Evolutionary conservation across 1,140 invertebrate genomes (phyloP).

Genomic region (Phenacoccus solenopsis): DNA sequence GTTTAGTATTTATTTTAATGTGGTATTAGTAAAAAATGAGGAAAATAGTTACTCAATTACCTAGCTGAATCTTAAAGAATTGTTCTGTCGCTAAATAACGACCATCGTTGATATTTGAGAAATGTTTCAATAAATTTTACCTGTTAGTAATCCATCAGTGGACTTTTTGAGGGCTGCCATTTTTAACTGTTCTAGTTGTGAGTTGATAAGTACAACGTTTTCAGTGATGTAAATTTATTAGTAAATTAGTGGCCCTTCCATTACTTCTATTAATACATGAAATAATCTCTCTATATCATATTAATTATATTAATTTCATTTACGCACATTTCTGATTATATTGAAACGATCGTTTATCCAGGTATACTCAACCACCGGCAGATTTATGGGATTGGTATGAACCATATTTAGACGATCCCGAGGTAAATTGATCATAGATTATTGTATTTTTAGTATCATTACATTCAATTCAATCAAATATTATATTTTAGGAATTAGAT

Average conservation of each 20-base stretch:
- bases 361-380: conserved; percentile 90
- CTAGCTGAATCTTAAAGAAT: not conserved
- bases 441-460: conserved; percentile 4
- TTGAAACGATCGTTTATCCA: conserved; percentile 33
- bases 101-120: not conserved
- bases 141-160: not conserved
- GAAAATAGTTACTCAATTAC: not conserved
- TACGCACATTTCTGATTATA: not conserved
- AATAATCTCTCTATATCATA: no score
- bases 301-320: no score
- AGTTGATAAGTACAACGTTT: not conserved
- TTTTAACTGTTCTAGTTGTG: not conserved
- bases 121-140: not conserved
- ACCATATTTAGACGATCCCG: conserved; percentile 88
- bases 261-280: no score
- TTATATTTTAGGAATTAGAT: conserved; percentile 62
- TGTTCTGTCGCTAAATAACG: not conserved
- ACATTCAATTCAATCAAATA: not conserved
- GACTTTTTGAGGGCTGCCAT: not conserved
- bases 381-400: conserved; percentile 96
- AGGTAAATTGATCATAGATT: conserved; percentile 39
- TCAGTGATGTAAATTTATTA: not conserved
- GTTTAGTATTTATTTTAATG: no score
- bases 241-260: not conserved
- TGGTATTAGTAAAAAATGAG: no score